Base-by-base conservation (phyloP, 2,888 invertebrate species). In the Bellardia bayeri region DNA sequence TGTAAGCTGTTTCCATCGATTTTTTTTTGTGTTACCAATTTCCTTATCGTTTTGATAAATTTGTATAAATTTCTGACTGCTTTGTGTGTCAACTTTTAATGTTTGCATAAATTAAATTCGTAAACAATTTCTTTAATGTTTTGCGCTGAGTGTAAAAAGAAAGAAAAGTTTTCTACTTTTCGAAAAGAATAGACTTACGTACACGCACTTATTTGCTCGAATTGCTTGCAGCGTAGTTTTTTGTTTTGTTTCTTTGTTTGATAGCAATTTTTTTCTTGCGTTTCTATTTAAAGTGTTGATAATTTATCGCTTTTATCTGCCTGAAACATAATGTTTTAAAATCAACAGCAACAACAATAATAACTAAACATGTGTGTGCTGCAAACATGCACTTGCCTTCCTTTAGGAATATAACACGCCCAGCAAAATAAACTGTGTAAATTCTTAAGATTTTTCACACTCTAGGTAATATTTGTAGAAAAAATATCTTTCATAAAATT, bases 281-380 rank as follows among this genome's bases (percentile, higher is more conserved):
- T 71, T 64, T 68, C 64, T 56, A 64, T 54, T 71, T 64, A 61
- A 87, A 88, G 79, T 81, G 88, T 83, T 88, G 82, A 88, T 88
- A 88, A 88, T 88, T 88, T 88, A 88, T 88, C 80, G 85, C 75
- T 71, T 82, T 88, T 88, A 88, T 85, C 88, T 88, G 88, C 85
- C 85, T 82, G 51, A 56, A 87, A 82, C 87, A 87, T 87, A 85
- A 71, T 82, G 74, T 63, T 78, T 74, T 82, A 69, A 84, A 84
- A 82, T 66, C 66, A 75, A 69, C 61, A 80, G 49, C 58, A 84
- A 78, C 42, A 71, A n/a, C 13, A 42, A 37, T 37, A 74, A 66
- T 40, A 61, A 33, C 11, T 33, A 1, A 63, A 68, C 42, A 45
- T 23, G 23, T 74, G 45, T 30, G 49, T 40, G 14, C n/a, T 54